Conservation (phyloP, 2,888 invertebrate species). For the Clitarchus hookeri region DNA sequence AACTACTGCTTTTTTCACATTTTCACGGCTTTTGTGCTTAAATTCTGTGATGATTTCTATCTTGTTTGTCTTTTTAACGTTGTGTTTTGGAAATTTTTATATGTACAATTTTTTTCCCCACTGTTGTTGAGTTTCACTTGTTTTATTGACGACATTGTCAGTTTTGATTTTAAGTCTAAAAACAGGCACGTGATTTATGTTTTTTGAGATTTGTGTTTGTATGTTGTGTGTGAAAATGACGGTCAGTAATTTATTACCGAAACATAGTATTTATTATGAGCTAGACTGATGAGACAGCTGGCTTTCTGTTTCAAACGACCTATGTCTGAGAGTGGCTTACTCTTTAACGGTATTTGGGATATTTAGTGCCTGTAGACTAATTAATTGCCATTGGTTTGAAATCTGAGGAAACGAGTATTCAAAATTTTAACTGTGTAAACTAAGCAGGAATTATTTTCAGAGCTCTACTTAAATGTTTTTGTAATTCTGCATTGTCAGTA, state of each 20-base stretch:
- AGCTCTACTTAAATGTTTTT: not conserved
- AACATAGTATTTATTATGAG: not conserved
- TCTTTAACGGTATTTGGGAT: not conserved
- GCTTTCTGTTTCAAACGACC: not conserved
- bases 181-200: not conserved
- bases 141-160: not conserved
- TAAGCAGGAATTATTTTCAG: not conserved
- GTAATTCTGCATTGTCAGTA: not conserved
- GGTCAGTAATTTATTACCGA: not conserved
- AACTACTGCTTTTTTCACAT: not conserved
- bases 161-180: not conserved
- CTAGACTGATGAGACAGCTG: not conserved
- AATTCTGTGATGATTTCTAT: not conserved
- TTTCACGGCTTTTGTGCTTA: slow-evolving; percentile 4
- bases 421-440: not conserved
- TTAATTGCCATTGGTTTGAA: not conserved
- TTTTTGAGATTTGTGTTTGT: too few species aligned
- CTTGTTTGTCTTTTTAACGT: not conserved
- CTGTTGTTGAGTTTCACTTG: not conserved
- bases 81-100: not conserved
- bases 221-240: not conserved
- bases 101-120: not conserved
- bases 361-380: not conserved
- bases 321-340: not conserved
- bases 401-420: not conserved